Evolutionary conservation across 2,888 invertebrate genomes (phyloP).

Genomic region (Polietes domitor): DNA sequence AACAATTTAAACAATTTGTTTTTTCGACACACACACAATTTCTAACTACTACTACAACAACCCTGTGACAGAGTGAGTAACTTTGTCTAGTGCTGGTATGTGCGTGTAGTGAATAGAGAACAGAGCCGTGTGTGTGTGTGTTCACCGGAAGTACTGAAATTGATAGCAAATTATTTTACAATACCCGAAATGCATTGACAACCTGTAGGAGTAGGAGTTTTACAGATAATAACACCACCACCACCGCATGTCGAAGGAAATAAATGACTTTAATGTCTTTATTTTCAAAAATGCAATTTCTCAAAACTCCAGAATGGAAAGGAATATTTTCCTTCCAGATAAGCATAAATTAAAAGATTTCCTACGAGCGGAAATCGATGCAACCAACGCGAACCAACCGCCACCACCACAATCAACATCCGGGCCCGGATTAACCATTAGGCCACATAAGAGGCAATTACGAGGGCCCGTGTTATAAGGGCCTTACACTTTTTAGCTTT

Average conservation of each 20-base stretch:
- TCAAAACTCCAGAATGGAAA: constrained; percentile 1
- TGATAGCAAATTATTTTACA: background rate
- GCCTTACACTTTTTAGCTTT: too few species aligned
- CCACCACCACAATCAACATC: constrained; percentile 30
- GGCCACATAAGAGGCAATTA: too few species aligned
- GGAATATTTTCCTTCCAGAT: constrained; percentile 19
- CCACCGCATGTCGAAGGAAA: background rate
- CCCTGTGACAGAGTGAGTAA: constrained; percentile 11
- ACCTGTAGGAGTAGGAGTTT: background rate
- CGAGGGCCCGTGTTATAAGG: too few species aligned
- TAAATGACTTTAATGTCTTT: constrained; percentile 26
- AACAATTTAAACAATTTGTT: constrained; percentile 8
- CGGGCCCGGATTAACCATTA: too few species aligned
- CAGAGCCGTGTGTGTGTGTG: too few species aligned
- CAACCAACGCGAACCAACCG: too few species aligned
- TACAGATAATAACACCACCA: background rate
- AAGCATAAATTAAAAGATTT: constrained; percentile 60
- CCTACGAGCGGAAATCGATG: constrained; percentile 30
- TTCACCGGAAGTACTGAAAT: constrained; percentile 16
- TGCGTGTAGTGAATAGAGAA: background rate
- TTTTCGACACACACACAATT: background rate
- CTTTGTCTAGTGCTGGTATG: background rate
- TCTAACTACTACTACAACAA: background rate
- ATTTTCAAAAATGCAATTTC: constrained; percentile 4
- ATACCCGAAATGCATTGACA: background rate